Evolutionary conservation across 2,797 vertebrate species (phyloP).

Genomic region (Xenentodon cancila): DNA sequence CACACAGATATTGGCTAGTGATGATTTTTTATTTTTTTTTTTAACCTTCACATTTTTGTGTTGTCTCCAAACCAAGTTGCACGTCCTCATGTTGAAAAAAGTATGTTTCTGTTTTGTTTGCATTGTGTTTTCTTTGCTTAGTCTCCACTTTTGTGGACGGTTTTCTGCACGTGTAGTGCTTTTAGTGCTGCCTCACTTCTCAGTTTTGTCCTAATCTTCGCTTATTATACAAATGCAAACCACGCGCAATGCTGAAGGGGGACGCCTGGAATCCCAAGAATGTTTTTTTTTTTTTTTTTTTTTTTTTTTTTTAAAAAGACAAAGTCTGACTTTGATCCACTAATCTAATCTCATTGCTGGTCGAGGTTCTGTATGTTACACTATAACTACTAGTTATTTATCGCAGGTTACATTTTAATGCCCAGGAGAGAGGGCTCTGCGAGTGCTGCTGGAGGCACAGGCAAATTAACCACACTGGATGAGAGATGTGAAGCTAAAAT

Average conservation of each 20-base stretch:
- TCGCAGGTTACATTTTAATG: constrained; percentile 66
- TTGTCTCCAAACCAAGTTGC: too few relatives aligned
- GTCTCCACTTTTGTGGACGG: constrained; percentile 34
- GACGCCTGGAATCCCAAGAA: constrained; percentile 77
- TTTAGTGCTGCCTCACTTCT: constrained; percentile 53
- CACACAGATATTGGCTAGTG: too few relatives aligned
- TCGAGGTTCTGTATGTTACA: constrained; percentile 57
- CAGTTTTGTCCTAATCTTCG: constrained; percentile 57
- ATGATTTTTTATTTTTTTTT: too few relatives aligned
- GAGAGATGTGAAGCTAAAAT: background rate
- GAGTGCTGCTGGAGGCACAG: background rate
- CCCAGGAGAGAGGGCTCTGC: constrained; percentile 22
- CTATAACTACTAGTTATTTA: constrained; percentile 62
- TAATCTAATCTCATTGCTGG: constrained; percentile 56
- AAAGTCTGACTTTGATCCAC: constrained; percentile 76
- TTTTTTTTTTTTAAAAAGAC: constrained; percentile 57
- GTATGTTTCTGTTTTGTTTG: too few relatives aligned
- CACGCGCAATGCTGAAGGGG: constrained; percentile 52
- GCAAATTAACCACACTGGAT: background rate
- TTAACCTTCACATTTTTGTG: too few relatives aligned
- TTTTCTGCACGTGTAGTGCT: constrained; percentile 34
- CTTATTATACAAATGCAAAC: constrained; percentile 69
- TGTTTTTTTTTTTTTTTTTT: constrained; percentile 59
- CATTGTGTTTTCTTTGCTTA: constrained; percentile 19
- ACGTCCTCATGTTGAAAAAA: too few relatives aligned